phyloP scores from a whole-genome alignment of 2,888 invertebrate genomes.

The Yponomeuta evonymella region DNA sequence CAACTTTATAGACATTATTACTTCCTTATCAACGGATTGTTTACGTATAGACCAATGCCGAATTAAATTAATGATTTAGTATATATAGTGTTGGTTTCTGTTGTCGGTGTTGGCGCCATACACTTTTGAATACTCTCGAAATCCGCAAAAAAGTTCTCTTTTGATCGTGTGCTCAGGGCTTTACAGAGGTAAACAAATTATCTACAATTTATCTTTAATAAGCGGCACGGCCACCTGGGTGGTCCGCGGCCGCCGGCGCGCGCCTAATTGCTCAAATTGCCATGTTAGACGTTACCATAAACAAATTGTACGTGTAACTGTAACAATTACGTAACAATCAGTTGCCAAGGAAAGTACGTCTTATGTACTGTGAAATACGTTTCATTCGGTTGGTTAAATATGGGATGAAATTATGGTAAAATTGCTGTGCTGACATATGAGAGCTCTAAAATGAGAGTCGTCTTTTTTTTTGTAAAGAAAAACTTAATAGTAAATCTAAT shows the following conservation, averaged over 20 bases:
- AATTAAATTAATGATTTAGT: no score
- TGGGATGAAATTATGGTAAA: no score
- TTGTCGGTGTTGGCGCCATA: no score
- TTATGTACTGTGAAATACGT: neutral
- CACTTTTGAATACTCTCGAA: no score
- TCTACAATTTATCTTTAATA: slow-evolving; percentile 73
- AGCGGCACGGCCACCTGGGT: slow-evolving; percentile 55
- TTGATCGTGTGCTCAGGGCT: slow-evolving; percentile 24
- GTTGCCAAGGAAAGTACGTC: neutral
- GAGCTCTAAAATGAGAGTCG: no score
- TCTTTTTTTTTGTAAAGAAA: neutral
- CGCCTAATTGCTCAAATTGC: slow-evolving; percentile 72
- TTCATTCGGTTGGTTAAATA: neutral
- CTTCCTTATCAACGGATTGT: no score
- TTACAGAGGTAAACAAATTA: slow-evolving; percentile 62
- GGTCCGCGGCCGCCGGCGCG: slow-evolving; percentile 45
- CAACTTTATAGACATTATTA: no score
- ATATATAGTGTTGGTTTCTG: no score
- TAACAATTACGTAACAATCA: slow-evolving; percentile 15
- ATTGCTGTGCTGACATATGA: no score
- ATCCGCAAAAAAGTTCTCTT: neutral
- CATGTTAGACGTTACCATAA: slow-evolving; percentile 67
- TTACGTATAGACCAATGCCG: no score
- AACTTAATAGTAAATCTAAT: neutral
- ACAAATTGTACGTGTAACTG: slow-evolving; percentile 34